These are phyloP conservation scores for Athalia cordata DNA, from an alignment of 2,888 invertebrate species.

Conservation along the genomic window DNA sequence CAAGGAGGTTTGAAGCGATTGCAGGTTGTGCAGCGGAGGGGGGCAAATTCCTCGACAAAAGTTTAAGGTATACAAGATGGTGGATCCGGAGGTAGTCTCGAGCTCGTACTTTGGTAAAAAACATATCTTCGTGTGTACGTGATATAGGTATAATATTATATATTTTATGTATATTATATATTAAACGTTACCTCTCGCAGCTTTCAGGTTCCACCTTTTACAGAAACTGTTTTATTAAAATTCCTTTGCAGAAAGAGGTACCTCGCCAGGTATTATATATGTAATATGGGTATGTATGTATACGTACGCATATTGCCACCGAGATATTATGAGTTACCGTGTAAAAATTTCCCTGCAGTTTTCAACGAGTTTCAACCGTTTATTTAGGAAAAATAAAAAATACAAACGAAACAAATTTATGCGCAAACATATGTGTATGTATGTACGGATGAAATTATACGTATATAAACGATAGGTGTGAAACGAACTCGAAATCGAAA, in stretches of 20 bases:
- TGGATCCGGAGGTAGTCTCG: background rate
- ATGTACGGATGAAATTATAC: too few species aligned
- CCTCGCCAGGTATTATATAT: background rate
- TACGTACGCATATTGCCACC: background rate
- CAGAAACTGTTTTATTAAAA: conserved; percentile 31
- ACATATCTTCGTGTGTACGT: background rate
- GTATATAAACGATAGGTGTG: too few species aligned
- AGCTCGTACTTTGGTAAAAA: background rate
- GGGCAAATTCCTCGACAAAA: conserved; percentile 11
- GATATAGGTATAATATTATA: background rate
- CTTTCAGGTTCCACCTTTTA: background rate
- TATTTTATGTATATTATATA: background rate
- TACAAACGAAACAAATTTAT: too few species aligned
- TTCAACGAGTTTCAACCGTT: too few species aligned
- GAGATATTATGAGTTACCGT: background rate
- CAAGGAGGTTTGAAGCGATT: background rate
- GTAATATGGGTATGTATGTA: background rate
- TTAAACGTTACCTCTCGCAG: conserved; percentile 17
- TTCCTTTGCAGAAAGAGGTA: background rate
- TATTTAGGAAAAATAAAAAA: too few species aligned
- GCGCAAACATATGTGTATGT: too few species aligned
- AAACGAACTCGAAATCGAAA: too few species aligned
- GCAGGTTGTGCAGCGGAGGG: background rate
- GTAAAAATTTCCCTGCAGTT: too few species aligned
- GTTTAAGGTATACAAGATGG: conserved; percentile 8